Evolutionary conservation across 1,140 invertebrate genomes (phyloP), one percentile per base, ranked within the genome.

Genomic region (Laupala kohalensis): DNA sequence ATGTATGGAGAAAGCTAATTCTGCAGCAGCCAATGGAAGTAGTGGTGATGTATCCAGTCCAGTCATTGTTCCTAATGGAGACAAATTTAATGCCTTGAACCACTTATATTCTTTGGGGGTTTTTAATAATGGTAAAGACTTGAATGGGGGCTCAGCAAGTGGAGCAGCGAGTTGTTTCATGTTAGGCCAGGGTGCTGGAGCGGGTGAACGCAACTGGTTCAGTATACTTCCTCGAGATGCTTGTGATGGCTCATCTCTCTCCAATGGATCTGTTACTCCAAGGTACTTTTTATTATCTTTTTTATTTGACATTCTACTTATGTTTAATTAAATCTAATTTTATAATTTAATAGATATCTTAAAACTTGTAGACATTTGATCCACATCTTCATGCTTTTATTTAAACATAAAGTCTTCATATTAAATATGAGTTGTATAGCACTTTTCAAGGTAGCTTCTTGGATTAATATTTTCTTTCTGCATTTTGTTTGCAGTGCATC

Each of bases 151-250:
- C 28, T 9, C 37, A 53, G 37, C 37, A 13, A 53, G 37, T 53
- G 19, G 37, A 13, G 9, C 37, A 53, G 37, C 37, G 19, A 53
- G 37, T 53, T 53, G 37, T 53, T 80, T 80, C 64, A 79, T 80
- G 62, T 62, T 73, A 4, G 75, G 75, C 13, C 63, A 73, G 2
- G 30, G 71, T 72, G 66, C 64, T 5, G 78, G 76, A 25, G 19
- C 73, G 72, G 74, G 77, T 70, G 76, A 78, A 74, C 73, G 78
- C 25, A 84, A 85, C 26, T 88, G 86, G 86, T 89, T 89, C 75
- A 88, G 84, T 76, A 83, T 89, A 69, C 77, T 89, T 66, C 84
- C 86, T 23, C 81, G 84, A 74, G 84, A 86, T 71, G 82, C 86
- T 9, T 89, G 88, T 81, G 86, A 88, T 77, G 84, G 83, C 6